These are phyloP conservation scores for Arenicola marina DNA, from an alignment of 2,888 invertebrate genomes.

Conservation along the genomic window DNA sequence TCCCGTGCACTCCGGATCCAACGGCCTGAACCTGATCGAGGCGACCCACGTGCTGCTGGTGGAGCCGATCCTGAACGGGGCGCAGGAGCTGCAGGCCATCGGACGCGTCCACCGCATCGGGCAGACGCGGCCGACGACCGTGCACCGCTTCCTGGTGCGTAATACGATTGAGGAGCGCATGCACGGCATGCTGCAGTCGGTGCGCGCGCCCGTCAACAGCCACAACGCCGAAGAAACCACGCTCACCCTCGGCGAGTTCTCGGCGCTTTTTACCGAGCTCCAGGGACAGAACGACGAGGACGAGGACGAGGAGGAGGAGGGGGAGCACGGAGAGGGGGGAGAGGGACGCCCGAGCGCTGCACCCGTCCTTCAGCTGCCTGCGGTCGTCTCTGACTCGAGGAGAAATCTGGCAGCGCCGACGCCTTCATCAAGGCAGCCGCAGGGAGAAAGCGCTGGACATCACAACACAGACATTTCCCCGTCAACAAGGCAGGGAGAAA, in stretches of 20 bases:
- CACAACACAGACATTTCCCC: no score
- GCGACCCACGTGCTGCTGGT: constrained; percentile 78
- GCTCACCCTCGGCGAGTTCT: constrained; percentile 26
- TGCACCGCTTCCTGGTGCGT: constrained; percentile 73
- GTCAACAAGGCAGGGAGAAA: no score
- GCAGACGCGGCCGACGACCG: constrained; percentile 73
- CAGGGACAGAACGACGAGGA: constrained; percentile 2
- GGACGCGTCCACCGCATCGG: constrained; percentile 80
- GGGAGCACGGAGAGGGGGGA: neutral
- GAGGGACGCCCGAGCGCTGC: no score
- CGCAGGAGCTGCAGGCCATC: constrained; percentile 77
- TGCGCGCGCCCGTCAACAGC: constrained; percentile 16
- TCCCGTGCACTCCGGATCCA: constrained; percentile 72
- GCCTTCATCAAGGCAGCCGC: no score
- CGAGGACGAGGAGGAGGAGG: constrained; percentile 6
- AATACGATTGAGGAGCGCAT: constrained; percentile 73
- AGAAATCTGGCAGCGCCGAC: no score
- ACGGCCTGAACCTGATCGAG: constrained; percentile 78
- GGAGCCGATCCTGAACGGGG: constrained; percentile 75
- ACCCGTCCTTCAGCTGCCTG: no score
- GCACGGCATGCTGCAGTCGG: constrained; percentile 25
- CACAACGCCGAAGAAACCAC: constrained; percentile 33
- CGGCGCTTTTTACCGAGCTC: constrained; percentile 12
- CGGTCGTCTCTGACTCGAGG: no score
- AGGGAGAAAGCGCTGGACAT: no score